Conservation (phyloP, 2,888 invertebrate species). For the Idaea dimidiata region DNA sequence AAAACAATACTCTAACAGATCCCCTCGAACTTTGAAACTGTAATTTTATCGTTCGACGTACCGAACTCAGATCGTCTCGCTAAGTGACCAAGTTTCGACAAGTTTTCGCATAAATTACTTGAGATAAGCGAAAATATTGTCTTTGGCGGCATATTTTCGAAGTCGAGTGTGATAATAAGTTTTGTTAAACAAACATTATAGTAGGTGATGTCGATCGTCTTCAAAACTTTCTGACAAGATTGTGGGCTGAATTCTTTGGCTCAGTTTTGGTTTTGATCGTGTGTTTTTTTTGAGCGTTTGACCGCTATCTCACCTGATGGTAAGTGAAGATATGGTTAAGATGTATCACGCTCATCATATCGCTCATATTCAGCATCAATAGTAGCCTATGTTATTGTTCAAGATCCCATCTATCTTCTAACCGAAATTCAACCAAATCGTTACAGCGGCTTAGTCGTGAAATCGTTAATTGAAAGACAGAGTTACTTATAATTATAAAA, state of each 20-base stretch:
- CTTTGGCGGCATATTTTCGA: conserved; percentile 70
- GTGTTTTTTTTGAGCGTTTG: no score
- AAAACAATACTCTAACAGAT: conserved; percentile 30
- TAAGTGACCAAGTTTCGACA: conserved; percentile 66
- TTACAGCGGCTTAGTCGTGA: no score
- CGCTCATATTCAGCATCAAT: no score
- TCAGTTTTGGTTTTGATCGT: no score
- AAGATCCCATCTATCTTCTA: no score
- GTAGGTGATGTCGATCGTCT: conserved; percentile 39
- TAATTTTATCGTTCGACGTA: conserved; percentile 68
- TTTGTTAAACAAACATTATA: conserved; percentile 58
- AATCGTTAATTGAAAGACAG: no score
- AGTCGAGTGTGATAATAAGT: conserved; percentile 60
- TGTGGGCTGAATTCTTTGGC: not conserved
- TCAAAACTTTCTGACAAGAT: conserved; percentile 7
- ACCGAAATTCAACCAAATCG: no score
- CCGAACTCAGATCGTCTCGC: conserved; percentile 60
- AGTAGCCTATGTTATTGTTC: no score
- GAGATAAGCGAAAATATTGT: conserved; percentile 79
- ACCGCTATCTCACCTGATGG: no score
- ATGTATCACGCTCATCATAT: no score
- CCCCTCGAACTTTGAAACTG: conserved; percentile 36
- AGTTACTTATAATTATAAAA: no score
- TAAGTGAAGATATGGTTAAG: no score
- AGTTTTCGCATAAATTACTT: conserved; percentile 76